A percentile compares a stretch with the other conserved stretches of the same genome.
These are phyloP conservation scores for Parotia lawesii DNA, from an alignment of 2,113 vertebrate species.

Conservation along the genomic window DNA sequence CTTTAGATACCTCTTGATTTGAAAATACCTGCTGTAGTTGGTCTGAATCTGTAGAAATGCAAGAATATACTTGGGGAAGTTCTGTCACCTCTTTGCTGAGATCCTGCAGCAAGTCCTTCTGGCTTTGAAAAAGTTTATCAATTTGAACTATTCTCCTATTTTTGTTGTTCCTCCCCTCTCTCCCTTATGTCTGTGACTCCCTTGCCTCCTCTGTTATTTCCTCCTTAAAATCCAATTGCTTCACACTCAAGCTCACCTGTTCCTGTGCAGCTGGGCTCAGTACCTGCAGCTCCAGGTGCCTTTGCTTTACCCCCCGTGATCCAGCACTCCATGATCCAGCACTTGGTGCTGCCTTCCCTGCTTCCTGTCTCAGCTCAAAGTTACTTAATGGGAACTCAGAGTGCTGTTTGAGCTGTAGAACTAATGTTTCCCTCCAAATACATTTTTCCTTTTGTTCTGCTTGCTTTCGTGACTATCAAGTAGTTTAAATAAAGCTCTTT, in stretches of 20 bases:
- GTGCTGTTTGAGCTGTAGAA: neutral
- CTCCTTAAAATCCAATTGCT: neutral
- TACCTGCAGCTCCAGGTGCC: neutral
- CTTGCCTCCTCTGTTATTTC: neutral
- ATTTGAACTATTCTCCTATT: neutral
- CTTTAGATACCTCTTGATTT: neutral
- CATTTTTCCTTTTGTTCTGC: neutral
- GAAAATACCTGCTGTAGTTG: neutral
- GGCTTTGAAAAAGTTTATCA: neutral
- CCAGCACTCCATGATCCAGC: neutral
- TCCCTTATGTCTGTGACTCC: neutral
- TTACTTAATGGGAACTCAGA: neutral
- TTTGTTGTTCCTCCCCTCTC: neutral
- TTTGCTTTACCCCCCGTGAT: neutral
- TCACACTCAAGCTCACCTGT: neutral
- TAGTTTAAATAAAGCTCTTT: neutral
- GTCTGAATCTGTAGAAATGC: neutral
- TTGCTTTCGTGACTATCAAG: neutral
- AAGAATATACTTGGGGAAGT: neutral
- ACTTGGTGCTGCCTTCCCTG: neutral
- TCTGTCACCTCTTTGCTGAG: neutral
- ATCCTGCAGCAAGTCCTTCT: neutral
- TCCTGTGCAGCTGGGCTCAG: neutral
- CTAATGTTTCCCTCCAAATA: neutral
- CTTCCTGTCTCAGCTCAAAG: neutral